Conservation (phyloP, 2,797 vertebrate species). For the Scleropages formosus region DNA sequence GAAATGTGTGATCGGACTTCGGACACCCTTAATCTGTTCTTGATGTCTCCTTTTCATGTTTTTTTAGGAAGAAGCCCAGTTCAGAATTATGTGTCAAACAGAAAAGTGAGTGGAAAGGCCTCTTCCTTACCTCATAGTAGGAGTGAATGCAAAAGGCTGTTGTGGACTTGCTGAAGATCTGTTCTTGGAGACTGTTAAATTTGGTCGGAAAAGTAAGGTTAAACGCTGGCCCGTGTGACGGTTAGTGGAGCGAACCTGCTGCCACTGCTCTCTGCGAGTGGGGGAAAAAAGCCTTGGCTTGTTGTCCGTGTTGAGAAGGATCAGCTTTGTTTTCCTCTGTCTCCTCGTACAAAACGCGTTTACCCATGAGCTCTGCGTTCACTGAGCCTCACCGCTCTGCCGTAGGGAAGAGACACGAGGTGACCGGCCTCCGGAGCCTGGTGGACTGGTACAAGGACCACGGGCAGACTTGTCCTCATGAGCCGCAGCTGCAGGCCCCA, state of each 20-base stretch:
- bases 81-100: slow-evolving; percentile 49
- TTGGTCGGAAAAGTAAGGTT: too few relatives aligned
- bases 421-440: slow-evolving; percentile 78
- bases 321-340: background rate
- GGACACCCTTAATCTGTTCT: background rate
- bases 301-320: too few relatives aligned
- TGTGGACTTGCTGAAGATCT: too few relatives aligned
- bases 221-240: too few relatives aligned
- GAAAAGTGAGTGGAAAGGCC: slow-evolving; percentile 51
- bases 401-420: slow-evolving; percentile 63
- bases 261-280: too few relatives aligned
- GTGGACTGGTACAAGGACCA: slow-evolving; percentile 89
- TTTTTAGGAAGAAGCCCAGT: slow-evolving; percentile 55
- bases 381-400: background rate
- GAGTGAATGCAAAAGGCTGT: background rate
- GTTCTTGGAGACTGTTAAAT: too few relatives aligned
- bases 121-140: background rate
- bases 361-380: background rate
- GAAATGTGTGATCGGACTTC: background rate
- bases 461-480: slow-evolving; percentile 75
- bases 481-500: slow-evolving; percentile 78
- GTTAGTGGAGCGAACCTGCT: too few relatives aligned
- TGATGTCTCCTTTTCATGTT: background rate
- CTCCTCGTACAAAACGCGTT: too few relatives aligned
- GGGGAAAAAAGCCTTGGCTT: too few relatives aligned